Percentiles rank a stretch among this genome's conserved stretches.
Conservation (phyloP, 2,113 vertebrate genomes). For the Camelus bactrianus region DNA sequence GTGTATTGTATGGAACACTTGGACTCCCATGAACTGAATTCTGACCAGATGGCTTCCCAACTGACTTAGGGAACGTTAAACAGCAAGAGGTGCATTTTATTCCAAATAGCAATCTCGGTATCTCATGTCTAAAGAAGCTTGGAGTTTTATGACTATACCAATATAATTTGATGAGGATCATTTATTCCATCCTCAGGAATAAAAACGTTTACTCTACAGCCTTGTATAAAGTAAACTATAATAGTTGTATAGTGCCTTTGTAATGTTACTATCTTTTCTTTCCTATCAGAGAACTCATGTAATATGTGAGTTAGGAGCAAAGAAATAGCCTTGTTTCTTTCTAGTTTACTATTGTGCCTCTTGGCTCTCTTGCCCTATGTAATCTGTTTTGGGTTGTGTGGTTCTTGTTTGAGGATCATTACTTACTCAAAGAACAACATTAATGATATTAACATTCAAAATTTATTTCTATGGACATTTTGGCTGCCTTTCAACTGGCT, state of each 20-base stretch:
- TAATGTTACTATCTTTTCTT: not conserved
- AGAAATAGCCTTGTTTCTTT: not conserved
- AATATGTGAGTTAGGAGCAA: not conserved
- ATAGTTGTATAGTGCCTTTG: not conserved
- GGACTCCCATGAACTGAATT: not conserved
- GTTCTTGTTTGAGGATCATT: not conserved
- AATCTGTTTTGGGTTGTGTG: not conserved
- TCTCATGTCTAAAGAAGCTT: not conserved
- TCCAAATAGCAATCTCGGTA: not conserved
- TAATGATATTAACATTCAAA: constrained; percentile 22
- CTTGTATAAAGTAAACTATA: not conserved
- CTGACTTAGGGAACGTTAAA: not conserved
- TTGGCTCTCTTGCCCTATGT: not conserved
- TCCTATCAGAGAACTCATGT: not conserved
- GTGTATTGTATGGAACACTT: not conserved
- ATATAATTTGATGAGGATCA: not conserved
- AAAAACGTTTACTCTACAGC: not conserved
- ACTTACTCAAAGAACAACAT: not conserved
- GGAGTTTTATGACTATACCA: not conserved
- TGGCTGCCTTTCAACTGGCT: constrained; percentile 1
- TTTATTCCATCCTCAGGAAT: not conserved
- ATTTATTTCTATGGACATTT: constrained; percentile 10
- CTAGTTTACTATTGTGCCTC: not conserved
- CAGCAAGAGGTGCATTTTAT: not conserved
- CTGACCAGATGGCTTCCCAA: not conserved